Percentiles rank a stretch among this genome's conserved stretches.
Conservation (phyloP, 2,888 invertebrate species). For the Leptinotarsa peninsularis region DNA sequence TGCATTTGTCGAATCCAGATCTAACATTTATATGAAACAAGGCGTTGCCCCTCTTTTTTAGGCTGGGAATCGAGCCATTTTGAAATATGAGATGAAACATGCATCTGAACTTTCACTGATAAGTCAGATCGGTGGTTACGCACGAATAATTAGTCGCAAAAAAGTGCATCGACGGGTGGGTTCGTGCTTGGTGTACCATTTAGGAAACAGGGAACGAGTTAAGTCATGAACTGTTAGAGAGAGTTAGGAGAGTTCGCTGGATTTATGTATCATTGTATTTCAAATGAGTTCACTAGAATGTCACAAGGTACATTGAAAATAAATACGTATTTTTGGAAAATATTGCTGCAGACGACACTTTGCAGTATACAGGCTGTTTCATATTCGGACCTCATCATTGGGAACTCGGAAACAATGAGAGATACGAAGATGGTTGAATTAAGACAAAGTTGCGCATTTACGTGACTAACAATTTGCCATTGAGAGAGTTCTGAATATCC, state of each 20-base stretch:
- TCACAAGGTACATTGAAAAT: too few species aligned
- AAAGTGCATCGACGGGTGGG: conserved; percentile 13
- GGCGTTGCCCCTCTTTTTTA: conserved; percentile 53
- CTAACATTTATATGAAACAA: conserved; percentile 53
- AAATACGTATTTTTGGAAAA: too few species aligned
- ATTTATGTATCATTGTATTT: background rate
- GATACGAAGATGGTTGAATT: too few species aligned
- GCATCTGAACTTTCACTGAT: conserved; percentile 55
- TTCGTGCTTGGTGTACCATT: conserved; percentile 10
- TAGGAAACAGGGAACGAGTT: conserved; percentile 16
- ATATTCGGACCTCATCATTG: too few species aligned
- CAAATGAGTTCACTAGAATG: too few species aligned
- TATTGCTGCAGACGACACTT: too few species aligned
- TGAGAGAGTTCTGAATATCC: too few species aligned
- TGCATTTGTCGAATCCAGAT: conserved; percentile 46
- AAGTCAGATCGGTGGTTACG: conserved; percentile 34
- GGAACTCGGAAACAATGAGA: too few species aligned
- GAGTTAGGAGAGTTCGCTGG: background rate
- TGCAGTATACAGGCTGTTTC: too few species aligned
- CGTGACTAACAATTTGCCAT: too few species aligned
- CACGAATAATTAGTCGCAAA: conserved; percentile 35
- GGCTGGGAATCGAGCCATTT: conserved; percentile 43
- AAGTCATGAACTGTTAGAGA: conserved; percentile 3
- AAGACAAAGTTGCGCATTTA: too few species aligned
- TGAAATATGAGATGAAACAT: conserved; percentile 50